phyloP scores from a whole-genome alignment of 2,888 invertebrate species.

The Ferdinandea cuprea region DNA sequence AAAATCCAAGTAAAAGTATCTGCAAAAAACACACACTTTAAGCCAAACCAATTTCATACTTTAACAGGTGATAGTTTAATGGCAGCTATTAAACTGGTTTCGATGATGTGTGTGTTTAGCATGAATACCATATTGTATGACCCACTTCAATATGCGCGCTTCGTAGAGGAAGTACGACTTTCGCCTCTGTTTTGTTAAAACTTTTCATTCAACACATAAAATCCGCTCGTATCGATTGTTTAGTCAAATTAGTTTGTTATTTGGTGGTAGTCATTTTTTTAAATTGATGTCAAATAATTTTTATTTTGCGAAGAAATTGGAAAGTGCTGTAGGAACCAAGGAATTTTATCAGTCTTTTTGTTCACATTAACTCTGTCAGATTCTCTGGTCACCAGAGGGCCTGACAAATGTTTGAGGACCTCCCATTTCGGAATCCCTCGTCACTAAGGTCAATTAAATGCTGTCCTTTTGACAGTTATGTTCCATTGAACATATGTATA shows the following conservation, averaged over 20 bases:
- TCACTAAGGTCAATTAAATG: too few species aligned
- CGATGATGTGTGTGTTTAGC: constrained; percentile 20
- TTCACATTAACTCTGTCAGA: too few species aligned
- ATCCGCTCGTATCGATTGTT: neutral
- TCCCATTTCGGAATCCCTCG: too few species aligned
- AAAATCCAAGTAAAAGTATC: constrained; percentile 31
- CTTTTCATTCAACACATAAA: neutral
- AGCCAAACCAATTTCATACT: constrained; percentile 10
- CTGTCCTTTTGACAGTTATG: too few species aligned
- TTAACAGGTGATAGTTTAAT: constrained; percentile 62
- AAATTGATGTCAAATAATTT: neutral
- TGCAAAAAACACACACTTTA: neutral
- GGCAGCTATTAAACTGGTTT: constrained; percentile 59
- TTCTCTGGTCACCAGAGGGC: too few species aligned
- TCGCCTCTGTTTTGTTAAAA: constrained; percentile 52
- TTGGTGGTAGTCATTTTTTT: neutral
- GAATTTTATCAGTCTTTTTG: too few species aligned
- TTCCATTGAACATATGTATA: too few species aligned
- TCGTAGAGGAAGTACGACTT: constrained; percentile 56
- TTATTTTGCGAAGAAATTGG: too few species aligned
- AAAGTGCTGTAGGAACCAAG: too few species aligned
- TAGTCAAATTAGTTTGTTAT: constrained; percentile 2
- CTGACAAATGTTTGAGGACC: too few species aligned
- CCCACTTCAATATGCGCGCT: constrained; percentile 54
- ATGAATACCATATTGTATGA: constrained; percentile 65